phyloP scores from a whole-genome alignment of 2,113 vertebrate genomes.

The Mesoclemmys tuberculata region DNA sequence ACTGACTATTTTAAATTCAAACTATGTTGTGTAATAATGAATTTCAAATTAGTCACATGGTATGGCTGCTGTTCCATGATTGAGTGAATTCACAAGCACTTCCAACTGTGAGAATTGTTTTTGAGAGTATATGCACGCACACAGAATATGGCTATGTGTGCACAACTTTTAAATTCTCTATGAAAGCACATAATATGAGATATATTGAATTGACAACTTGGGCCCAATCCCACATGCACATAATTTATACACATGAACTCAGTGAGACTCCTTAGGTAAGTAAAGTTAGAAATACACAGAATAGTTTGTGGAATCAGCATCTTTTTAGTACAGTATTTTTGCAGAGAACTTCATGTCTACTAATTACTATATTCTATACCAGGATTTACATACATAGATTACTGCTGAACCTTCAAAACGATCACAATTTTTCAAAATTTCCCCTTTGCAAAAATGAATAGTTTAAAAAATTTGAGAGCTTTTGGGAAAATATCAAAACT shows the following conservation, averaged over 20 bases:
- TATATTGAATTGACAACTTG: not conserved
- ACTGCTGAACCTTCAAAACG: not conserved
- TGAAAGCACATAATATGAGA: not conserved
- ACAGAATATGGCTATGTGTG: rapidly evolving
- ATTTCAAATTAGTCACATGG: slow-evolving; percentile 47
- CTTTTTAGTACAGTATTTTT: not conserved
- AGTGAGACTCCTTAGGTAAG: not conserved
- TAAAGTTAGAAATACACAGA: not conserved
- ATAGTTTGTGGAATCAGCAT: not conserved
- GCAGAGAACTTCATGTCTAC: not conserved
- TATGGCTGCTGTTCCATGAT: not conserved
- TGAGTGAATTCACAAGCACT: slow-evolving; percentile 22
- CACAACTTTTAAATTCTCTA: not conserved
- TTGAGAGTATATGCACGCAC: not conserved
- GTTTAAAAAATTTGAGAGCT: not conserved
- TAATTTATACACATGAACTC: not conserved
- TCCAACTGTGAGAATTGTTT: slow-evolving; percentile 46
- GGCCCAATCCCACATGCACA: not conserved
- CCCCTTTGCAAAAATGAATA: not conserved
- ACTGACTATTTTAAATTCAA: slow-evolving; percentile 31
- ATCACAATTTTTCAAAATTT: not conserved
- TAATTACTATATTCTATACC: not conserved
- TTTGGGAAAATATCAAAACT: not conserved
- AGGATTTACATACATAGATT: not conserved
- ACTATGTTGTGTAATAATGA: not conserved